Evolutionary conservation across 2,888 invertebrate genomes (phyloP), one percentile per base, ranked within the genome.

Genomic region (Syrista parreyssii): DNA sequence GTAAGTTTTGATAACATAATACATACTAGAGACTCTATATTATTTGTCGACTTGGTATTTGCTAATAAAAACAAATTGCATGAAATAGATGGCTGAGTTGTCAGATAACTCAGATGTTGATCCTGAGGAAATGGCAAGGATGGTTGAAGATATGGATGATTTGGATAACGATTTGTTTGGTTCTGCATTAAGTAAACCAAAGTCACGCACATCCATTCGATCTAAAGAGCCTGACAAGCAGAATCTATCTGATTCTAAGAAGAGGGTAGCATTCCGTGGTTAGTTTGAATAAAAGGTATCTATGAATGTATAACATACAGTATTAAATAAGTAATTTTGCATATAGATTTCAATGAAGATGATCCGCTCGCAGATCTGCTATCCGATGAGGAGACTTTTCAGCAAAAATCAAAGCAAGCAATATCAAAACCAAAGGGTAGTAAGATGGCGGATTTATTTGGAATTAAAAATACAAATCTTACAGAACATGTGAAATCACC

Each of bases 211-310:
- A n/a, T 79, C 23, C 4, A 33, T n/a, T 15, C 15, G 76, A 75
- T 36, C 69, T 2, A 82, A 77, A 75, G 80, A 79, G 68, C 79
- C 80, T 36, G 79, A 76, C 68, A 72, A 55, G 23, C 23, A 55
- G 55, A 55, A 23, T 9, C 23, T 55, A 55, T 55, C 79, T 33
- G 86, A 84, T 73, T 78, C 76, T 68, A 88, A 84, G 81, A 89
- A 86, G 75, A 89, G 80, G 82, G 88, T 89, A 71, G 80, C 81
- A 33, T 88, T 89, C 77, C 84, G 85, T 87, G 89, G 90, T 89
- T 73, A 75, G 34, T 23, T 71, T 55, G 6, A 55, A 69, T 69
- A 32, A 31, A 71, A 71, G 31, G 11, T 71, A 30, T 74, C 2
- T 36, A 74, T 34, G 12, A 23, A 23, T 36, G 11, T 74, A 15